A percentile compares a stretch with the other conserved stretches of the same genome.
phyloP scores from a whole-genome alignment of 2,888 invertebrate genomes.

The Acronicta aceris region DNA sequence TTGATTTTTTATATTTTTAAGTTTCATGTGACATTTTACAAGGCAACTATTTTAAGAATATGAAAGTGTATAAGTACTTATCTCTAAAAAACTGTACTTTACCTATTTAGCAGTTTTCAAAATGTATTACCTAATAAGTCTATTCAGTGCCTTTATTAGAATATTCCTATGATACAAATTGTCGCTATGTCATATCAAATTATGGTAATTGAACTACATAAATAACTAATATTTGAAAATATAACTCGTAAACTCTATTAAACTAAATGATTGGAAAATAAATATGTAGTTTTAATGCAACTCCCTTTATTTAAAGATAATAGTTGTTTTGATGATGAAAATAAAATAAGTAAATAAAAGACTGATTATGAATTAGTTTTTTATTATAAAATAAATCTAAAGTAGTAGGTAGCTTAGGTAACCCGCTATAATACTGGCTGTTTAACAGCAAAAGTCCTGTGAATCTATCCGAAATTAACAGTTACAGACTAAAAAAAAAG shows the following conservation, averaged over 20 bases:
- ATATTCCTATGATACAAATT: conserved; percentile 19
- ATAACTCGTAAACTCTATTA: conserved; percentile 14
- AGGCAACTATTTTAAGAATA: conserved; percentile 19
- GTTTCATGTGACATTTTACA: conserved; percentile 14
- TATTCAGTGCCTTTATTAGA: conserved; percentile 17
- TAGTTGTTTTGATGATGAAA: conserved; percentile 17
- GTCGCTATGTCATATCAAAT: conserved; percentile 20
- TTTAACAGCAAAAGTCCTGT: no score
- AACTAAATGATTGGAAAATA: conserved; percentile 27
- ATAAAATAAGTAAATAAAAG: conserved; percentile 17
- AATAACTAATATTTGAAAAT: conserved; percentile 15
- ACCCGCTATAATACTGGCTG: no score
- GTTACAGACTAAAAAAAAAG: no score
- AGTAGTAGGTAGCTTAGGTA: no score
- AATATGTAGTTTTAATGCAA: conserved; percentile 25
- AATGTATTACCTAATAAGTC: conserved; percentile 16
- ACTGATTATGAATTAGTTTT: conserved; percentile 19
- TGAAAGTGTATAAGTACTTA: no score
- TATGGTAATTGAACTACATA: conserved; percentile 17
- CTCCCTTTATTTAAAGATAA: conserved; percentile 18
- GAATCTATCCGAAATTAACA: no score
- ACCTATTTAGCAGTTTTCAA: conserved; percentile 21
- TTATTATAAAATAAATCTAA: conserved; percentile 17
- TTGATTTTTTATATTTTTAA: conserved; percentile 20
- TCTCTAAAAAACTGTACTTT: conserved; percentile 15